Conservation (phyloP, 92 coral and sea anemone species). For the Porites evermanni region DNA sequence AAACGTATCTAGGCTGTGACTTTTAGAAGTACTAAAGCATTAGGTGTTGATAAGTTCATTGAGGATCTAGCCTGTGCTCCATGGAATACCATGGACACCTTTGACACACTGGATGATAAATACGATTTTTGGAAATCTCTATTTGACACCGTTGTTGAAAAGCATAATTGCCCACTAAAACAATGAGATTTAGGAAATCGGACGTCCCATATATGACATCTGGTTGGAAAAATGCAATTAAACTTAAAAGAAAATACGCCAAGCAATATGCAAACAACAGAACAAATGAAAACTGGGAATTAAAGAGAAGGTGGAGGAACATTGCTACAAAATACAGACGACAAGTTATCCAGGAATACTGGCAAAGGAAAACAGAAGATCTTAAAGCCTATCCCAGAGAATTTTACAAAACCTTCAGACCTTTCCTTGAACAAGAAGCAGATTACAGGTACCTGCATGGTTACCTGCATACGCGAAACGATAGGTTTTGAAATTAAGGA, state of each 20-base stretch:
- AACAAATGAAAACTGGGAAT: conserved; percentile 13
- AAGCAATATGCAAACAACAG: not conserved
- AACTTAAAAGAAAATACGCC: not conserved
- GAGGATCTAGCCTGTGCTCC: no score
- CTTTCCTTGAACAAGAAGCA: not conserved
- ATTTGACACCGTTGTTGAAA: no score
- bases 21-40: no score
- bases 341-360: not conserved
- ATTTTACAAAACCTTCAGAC: conserved; percentile 9
- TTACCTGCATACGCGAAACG: no score
- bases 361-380: conserved; percentile 1
- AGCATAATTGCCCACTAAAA: no score
- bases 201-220: conserved; percentile 18
- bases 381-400: not conserved
- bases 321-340: not conserved
- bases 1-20: no score
- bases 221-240: conserved; percentile 16
- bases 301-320: not conserved
- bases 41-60: no score
- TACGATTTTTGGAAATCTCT: no score
- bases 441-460: not conserved
- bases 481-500: no score
- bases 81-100: no score
- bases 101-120: no score
- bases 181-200: no score